Conservation (phyloP, 1,140 invertebrate species). For the Pseudomyrmex gracilis region DNA sequence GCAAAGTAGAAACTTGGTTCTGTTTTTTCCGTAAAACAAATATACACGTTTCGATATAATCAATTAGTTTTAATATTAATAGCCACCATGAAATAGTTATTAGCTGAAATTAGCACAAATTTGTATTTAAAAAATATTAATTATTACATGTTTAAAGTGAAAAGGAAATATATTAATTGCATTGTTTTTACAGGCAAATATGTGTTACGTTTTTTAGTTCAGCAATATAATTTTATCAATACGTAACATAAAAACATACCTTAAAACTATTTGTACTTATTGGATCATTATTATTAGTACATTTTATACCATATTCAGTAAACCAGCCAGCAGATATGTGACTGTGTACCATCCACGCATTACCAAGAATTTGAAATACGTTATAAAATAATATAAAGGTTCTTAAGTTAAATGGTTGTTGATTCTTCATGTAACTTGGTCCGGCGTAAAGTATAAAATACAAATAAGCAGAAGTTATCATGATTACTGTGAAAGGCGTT, state of each 20-base stretch:
- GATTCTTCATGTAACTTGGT: constrained; percentile 87
- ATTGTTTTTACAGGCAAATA: too few species aligned
- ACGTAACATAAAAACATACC: constrained; percentile 57
- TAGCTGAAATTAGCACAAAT: constrained; percentile 86
- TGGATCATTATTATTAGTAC: not conserved
- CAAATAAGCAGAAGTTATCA: too few species aligned
- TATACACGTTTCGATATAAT: constrained; percentile 65
- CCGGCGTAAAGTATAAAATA: constrained; percentile 85
- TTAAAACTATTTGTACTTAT: not conserved
- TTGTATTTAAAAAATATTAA: constrained; percentile 66
- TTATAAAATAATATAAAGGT: constrained; percentile 84
- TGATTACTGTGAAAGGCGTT: too few species aligned
- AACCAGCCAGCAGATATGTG: constrained; percentile 72
- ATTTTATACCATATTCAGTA: constrained; percentile 55
- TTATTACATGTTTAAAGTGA: too few species aligned
- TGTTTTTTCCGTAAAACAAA: too few species aligned
- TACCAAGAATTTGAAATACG: constrained; percentile 72
- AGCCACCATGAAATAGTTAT: constrained; percentile 83
- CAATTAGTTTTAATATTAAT: constrained; percentile 88
- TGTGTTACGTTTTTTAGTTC: too few species aligned
- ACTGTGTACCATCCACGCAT: constrained; percentile 83
- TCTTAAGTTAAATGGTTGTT: constrained; percentile 87
- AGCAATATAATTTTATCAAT: constrained; percentile 73
- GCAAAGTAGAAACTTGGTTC: constrained; percentile 85
- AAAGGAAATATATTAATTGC: too few species aligned